Percentiles rank a stretch among this genome's conserved stretches.
These are phyloP conservation scores for Drosophila kanapiae DNA, from an alignment of 1,140 invertebrate genomes.

Conservation along the genomic window DNA sequence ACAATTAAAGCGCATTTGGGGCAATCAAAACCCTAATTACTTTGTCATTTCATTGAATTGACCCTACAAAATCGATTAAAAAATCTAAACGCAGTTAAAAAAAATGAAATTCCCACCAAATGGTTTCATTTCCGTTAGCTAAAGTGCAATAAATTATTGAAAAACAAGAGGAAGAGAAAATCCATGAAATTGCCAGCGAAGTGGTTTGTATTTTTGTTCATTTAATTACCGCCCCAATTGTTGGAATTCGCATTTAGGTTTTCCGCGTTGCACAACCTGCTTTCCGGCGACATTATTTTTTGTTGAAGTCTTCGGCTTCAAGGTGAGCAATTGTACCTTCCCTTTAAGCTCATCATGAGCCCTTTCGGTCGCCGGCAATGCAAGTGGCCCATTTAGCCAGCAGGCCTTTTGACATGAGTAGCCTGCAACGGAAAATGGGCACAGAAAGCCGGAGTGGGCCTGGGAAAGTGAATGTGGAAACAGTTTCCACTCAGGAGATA, in stretches of 20 bases:
- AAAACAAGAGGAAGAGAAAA: slow-evolving; percentile 15
- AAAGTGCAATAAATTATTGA: slow-evolving; percentile 15
- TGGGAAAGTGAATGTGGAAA: slow-evolving; percentile 54
- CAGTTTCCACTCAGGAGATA: slow-evolving; percentile 66
- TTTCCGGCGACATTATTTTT: slow-evolving; percentile 7
- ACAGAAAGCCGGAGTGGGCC: not conserved
- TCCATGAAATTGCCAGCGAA: not conserved
- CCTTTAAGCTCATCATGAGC: slow-evolving; percentile 36
- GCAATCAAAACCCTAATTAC: slow-evolving; percentile 4
- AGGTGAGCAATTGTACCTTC: slow-evolving; percentile 11
- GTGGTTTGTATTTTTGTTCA: slow-evolving; percentile 6
- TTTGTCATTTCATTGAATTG: not conserved
- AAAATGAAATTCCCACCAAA: not conserved
- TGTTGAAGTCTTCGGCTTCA: slow-evolving; percentile 4
- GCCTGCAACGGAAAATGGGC: slow-evolving; percentile 7
- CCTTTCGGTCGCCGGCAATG: slow-evolving; percentile 40
- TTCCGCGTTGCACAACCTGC: slow-evolving; percentile 1
- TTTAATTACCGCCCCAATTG: slow-evolving; percentile 8
- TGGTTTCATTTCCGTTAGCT: slow-evolving; percentile 11
- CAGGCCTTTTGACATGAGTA: slow-evolving; percentile 47
- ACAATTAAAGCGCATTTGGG: not conserved
- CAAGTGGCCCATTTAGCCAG: slow-evolving; percentile 56
- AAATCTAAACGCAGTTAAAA: not conserved
- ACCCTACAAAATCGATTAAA: not conserved
- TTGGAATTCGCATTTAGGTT: slow-evolving; percentile 1